Conservation (phyloP, 2,113 vertebrate genomes). For the Rhynchomys soricoides region DNA sequence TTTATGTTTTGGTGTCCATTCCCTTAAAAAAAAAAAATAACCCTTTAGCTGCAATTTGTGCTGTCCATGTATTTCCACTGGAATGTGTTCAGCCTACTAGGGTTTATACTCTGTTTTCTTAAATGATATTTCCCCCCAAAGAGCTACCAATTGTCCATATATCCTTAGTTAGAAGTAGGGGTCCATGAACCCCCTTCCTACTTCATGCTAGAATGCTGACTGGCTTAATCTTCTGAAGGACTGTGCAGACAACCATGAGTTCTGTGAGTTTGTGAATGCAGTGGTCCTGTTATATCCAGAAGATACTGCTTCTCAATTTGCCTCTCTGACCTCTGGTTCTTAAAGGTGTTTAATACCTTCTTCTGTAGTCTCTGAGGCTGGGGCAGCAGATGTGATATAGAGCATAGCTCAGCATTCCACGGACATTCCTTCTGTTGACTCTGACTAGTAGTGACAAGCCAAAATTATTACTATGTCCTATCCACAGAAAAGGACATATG, state of each 20-base stretch:
- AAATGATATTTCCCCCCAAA: too few relatives aligned
- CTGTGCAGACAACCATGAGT: neutral
- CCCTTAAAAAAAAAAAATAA: neutral
- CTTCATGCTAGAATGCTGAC: neutral
- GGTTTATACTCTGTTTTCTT: neutral
- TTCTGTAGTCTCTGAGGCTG: neutral
- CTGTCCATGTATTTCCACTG: neutral
- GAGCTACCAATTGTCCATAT: neutral
- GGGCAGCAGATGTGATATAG: neutral
- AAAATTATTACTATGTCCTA: neutral
- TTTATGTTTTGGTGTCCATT: neutral
- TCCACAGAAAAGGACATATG: neutral
- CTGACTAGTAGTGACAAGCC: neutral
- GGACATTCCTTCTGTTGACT: neutral
- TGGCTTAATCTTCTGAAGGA: neutral
- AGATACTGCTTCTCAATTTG: neutral
- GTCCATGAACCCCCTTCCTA: neutral
- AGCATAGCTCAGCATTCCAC: neutral
- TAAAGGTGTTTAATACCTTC: too few relatives aligned
- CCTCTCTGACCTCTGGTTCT: neutral
- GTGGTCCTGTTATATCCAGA: too few relatives aligned
- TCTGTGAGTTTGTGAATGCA: neutral
- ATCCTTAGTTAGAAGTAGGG: neutral
- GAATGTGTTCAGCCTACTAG: neutral
- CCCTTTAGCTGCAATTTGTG: neutral